Evolutionary conservation across 1,140 invertebrate species (phyloP), one percentile per base, ranked within the genome.

Genomic region (Drosophila erecta): DNA sequence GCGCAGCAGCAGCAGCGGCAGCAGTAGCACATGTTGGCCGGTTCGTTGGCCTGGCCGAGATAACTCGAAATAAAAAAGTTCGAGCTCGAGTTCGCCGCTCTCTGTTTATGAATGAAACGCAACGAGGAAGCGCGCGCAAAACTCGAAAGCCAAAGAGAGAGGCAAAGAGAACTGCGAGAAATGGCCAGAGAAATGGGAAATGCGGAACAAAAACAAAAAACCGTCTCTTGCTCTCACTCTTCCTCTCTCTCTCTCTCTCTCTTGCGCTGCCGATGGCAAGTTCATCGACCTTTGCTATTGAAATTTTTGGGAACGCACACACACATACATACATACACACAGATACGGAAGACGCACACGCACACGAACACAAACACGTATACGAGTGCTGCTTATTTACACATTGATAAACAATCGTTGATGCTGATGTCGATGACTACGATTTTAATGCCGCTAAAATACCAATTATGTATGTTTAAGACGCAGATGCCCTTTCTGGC

Each of bases 211-310:
- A 65, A 43, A 17, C 14, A 30, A 46, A 46, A 30, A 30, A 30
- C 7, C 30, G 30, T 64, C 60, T 60, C 27, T n/a, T 7, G 17
- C 46, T 20, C 38, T 35, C 27, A 24, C 41, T 41, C 69, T 20
- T 37, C 30, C 46, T 41, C 54, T 54, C 38, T 44, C 27, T 33
- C 41, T 41, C 57, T 15, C 41, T 37, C 46, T 24, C 24, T 41
- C 47, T 54, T 24, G 2, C 44, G n/a, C 55, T 30, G 5, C 20
- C 4, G 22, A 30, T 30, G 15, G 58, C 53, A 69, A 91, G 90
- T 91, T 91, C 90, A 90, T 86, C 79, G 83, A 91, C 87, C 90
- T 91, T 91, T 91, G 90, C 90, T 91, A 91, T 91, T 91, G 90
- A 91, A 91, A 91, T 90, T 91, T 89, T 91, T 89, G 86, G 87